Base-by-base conservation (phyloP, 92 coral and sea anemone genomes). In the Palythoa heliodiscus region DNA sequence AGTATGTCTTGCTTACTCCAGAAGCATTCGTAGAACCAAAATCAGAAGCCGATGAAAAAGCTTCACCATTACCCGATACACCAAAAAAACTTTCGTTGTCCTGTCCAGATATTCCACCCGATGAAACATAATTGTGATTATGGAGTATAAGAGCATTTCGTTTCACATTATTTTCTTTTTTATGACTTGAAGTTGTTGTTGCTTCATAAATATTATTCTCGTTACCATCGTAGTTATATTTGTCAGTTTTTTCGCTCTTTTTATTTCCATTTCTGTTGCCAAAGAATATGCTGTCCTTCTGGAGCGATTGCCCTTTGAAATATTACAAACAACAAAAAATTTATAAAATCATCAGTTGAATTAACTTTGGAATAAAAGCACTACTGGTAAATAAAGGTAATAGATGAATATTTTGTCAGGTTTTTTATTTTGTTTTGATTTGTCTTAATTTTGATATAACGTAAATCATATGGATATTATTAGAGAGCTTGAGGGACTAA, bases 11-110 rank as follows among this genome's bases (percentile, higher is more conserved):
- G 35, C 60, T 48, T 19, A 12, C 60, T 48, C 22, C 24, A 39
- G 29, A 0, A 7, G 35, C 40, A 22, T 23, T 52, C 22, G 12
- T n/a, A 37, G 15, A 20, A 79, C 73, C 37, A 47, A 73, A 79
- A 15, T 79, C 71, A n/a, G 73, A 78, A 60, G 16, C 40, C 22
- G 83, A 78, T n/a, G 63, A 67, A 10, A 17, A 64, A 1, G 20
- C 64, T 39, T 80, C 84, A 14, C 84, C 84, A 6, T 66, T 40
- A 10, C 40, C 63, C 25, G 84, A 80, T 48, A 11, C 57, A 23
- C 22, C 84, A 12, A 40, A 14, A 47, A 2, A 4, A 16, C 61
- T 25, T 1, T 37, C 71, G 13, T 9, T 64, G 22, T 67, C 75
- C 74, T 50, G 37, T 10, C 71, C 83, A 22, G 83, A 20, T 20